Conservation (phyloP, 1,140 invertebrate genomes). For the Paramacrobiotus metropolitanus region DNA sequence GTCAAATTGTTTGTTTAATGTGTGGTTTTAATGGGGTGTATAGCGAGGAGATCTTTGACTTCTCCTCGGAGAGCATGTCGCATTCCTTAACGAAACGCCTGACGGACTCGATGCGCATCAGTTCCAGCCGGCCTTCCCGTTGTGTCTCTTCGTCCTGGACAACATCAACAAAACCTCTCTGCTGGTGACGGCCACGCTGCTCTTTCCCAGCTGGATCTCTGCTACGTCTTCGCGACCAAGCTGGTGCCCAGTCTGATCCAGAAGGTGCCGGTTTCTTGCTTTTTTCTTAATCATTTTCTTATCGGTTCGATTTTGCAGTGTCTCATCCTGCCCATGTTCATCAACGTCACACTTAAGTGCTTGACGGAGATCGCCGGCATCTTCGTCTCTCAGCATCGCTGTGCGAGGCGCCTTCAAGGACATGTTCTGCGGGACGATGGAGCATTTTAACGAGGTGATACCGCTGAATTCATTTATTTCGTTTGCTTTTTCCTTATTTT, state of each 20-base stretch:
- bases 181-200: slow-evolving; percentile 69
- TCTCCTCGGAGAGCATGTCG: slow-evolving; percentile 86
- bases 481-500: neutral
- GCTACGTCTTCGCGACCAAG: slow-evolving; percentile 98
- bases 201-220: slow-evolving; percentile 99
- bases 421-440: slow-evolving; percentile 69
- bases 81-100: slow-evolving; percentile 96
- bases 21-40: slow-evolving; percentile 11
- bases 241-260: slow-evolving; percentile 78
- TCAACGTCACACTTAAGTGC: slow-evolving; percentile 93
- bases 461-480: neutral
- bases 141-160: slow-evolving; percentile 88
- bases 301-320: slow-evolving; percentile 39
- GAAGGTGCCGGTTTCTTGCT: slow-evolving; percentile 35
- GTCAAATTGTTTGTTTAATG: neutral
- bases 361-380: slow-evolving; percentile 59
- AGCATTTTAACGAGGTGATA: slow-evolving; percentile 45
- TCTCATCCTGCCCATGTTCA: slow-evolving; percentile 84
- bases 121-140: slow-evolving; percentile 88
- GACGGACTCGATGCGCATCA: slow-evolving; percentile 99
- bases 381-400: slow-evolving; percentile 28
- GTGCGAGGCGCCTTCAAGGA: slow-evolving; percentile 72
- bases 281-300: neutral
- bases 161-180: slow-evolving; percentile 89
- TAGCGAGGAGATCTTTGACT: slow-evolving; percentile 96